Base-by-base conservation (phyloP, 2,888 invertebrate species). In the Parascotia fuliginaria region DNA sequence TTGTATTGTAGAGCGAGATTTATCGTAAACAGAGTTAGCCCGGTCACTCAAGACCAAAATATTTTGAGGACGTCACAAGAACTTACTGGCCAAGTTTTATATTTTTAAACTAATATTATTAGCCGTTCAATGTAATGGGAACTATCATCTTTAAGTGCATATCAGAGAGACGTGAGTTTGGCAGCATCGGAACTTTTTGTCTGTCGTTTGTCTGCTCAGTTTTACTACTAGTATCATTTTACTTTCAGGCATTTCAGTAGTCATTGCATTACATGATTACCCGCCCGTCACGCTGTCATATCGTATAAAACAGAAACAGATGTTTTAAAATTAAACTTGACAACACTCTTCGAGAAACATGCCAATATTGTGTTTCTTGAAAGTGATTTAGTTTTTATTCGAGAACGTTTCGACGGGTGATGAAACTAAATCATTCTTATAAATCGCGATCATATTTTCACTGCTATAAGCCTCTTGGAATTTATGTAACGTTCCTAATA, bases 171-270 rank as follows among this genome's bases (percentile, higher is more conserved):
- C 39, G 24, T 3, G 47, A 32, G 42, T 29, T 77, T 75, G 74
- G 77, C 76, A 77, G 52, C 49, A 54, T 40, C 42, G 44, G 46
- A 66, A 53, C 47, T 56, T 60, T 64, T 68, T 63, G 76, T 79
- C 78, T 79, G 67, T 71, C 70, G 69, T 64, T 58, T 52, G 79
- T 79, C 79, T 79, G 59, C 60, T 33, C 14, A 29, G 32, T 39
- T 32, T 19, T 15, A 19, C 29, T 15, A 31, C 37, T 14, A 28
- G 22, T 54, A 52, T 59, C 42, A 47, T 60, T 55, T 65, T 59
- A 60, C 51, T 63, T 63, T 59, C 42, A 51, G 16, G 32, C 29
- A 34, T 63, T 43, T 39, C 24, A 22, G 14, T n/a, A 27, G 37
- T 40, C 31, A 29, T 41, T 51, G 28, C 33, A 24, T 37, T 44